Evolutionary conservation across 2,888 invertebrate species (phyloP), one percentile per base, ranked within the genome.

Genomic region (Hesperia comma): DNA sequence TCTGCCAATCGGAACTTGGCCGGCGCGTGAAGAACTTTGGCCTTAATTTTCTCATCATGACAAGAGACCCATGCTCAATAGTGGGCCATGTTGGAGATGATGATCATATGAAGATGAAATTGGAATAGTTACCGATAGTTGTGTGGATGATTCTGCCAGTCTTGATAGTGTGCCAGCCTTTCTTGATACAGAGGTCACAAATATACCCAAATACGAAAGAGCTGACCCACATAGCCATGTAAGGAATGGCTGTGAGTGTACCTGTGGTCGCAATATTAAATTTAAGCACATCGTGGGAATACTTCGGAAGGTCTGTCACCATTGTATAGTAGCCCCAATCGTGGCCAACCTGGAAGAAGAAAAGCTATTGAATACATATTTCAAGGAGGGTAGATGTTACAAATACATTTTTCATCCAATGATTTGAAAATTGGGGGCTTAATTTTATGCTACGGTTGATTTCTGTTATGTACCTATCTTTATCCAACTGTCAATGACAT

Each of bases 241-340:
- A 95, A 0, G 95, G 95, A 17, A 95, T 74, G 0, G 95, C 94
- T 0, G 95, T 95, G 67, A 95, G 86, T 1, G 93, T 85, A 0
- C 95, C 95, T 69, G 95, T 95, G 73, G 93, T 90, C 41, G 93
- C 87, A 46, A 95, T 94, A 74, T 95, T 92, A 79, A 93, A 95
- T 75, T 94, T 94, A 54, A 95, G 84, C 0, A 95, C 94, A 71
- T 95, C 94, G 69, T 93, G 93, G 76, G 95, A 94, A 81, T 95
- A 95, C 69, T 94, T 95, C 0, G 96, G 95, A 14, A 96, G 87
- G 76, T 95, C 95, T n/a, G 95, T 94, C 41, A 95, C 94, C 94
- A 96, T 94, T 19, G 95, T 95, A 79, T 95, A 95, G 82, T 95
- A 95, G 1, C 95, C 95, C 95, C 95, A 96, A 77, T 95, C 92